Conservation (phyloP, 2,797 vertebrate genomes). For the Microctenopoma stevenorrisi region DNA sequence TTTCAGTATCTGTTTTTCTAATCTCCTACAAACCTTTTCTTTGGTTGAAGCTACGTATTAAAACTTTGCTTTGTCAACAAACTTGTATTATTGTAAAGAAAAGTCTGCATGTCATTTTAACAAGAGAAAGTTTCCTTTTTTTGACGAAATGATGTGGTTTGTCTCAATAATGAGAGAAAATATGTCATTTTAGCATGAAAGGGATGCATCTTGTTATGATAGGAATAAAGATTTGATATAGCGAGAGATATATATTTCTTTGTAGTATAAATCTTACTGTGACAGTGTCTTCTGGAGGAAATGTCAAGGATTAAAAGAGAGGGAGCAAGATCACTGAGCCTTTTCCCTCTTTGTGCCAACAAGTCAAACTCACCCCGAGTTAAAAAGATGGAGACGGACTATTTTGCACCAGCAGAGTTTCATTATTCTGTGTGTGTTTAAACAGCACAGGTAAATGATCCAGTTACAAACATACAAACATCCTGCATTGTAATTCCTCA, state of each 20-base stretch:
- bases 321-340: background rate
- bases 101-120: slow-evolving; percentile 20
- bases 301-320: slow-evolving; percentile 39
- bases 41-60: no score
- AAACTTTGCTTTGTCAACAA: background rate
- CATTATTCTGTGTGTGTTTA: no score
- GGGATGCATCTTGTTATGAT: slow-evolving; percentile 17
- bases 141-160: slow-evolving; percentile 28
- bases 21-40: no score
- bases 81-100: background rate
- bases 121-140: slow-evolving; percentile 21
- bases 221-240: slow-evolving; percentile 3
- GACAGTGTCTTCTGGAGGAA: slow-evolving; percentile 23
- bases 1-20: no score
- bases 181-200: slow-evolving; percentile 44
- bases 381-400: slow-evolving; percentile 1
- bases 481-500: background rate
- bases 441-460: no score
- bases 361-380: background rate
- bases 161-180: slow-evolving; percentile 34
- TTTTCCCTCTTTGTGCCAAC: background rate
- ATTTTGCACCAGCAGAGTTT: background rate
- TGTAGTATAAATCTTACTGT: background rate
- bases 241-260: background rate
- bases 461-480: background rate